phyloP scores from a whole-genome alignment of 2,888 invertebrate species.

The Limnephilus lunatus region DNA sequence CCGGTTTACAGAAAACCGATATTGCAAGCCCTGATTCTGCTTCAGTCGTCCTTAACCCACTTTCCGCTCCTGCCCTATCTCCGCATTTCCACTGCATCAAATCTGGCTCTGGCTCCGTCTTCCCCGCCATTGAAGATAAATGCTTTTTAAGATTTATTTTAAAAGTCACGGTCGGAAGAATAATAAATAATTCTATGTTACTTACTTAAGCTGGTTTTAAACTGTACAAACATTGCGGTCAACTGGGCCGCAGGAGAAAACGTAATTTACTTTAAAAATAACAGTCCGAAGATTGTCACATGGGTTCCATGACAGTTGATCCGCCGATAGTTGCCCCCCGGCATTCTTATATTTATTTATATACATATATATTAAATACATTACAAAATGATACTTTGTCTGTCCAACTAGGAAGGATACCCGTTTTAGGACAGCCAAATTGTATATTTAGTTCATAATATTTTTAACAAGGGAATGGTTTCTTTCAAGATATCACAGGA shows the following conservation, averaged over 20 bases:
- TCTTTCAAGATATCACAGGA: no score
- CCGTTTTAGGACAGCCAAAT: no score
- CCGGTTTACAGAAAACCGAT: background rate
- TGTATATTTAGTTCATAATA: no score
- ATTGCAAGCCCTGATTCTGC: background rate
- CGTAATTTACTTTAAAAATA: background rate
- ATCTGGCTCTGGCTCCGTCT: background rate
- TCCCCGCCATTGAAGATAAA: background rate
- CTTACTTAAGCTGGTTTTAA: background rate
- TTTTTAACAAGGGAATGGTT: no score
- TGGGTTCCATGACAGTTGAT: no score
- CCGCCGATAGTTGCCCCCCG: no score
- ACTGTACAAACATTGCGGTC: background rate
- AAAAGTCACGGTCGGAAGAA: background rate
- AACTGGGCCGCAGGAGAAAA: background rate
- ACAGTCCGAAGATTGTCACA: no score
- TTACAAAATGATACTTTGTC: no score
- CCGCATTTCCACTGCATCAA: conserved; percentile 2
- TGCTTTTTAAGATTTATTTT: background rate
- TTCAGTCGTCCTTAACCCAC: background rate
- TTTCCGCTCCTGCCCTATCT: background rate
- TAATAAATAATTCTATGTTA: background rate
- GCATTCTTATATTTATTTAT: no score
- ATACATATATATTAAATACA: no score
- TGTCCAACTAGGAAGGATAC: no score